Evolutionary conservation across 2,113 vertebrate species (phyloP).

Genomic region (Polypterus bichir): DNA sequence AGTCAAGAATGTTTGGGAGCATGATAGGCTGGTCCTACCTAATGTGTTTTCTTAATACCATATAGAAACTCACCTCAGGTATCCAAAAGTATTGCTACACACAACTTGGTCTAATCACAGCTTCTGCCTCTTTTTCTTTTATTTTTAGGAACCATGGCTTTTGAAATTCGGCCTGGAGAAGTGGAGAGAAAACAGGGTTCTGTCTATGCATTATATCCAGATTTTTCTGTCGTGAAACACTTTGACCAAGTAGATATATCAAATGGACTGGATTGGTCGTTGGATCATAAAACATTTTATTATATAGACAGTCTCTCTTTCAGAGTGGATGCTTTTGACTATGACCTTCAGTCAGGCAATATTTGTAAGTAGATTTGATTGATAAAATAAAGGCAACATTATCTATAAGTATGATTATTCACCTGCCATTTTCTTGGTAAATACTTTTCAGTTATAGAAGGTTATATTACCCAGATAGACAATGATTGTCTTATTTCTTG

Average conservation of each 20-base stretch:
- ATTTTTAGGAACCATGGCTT: constrained; percentile 62
- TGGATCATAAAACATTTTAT: constrained; percentile 72
- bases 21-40: no score
- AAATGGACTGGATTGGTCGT: constrained; percentile 87
- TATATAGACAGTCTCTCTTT: constrained; percentile 83
- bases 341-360: constrained; percentile 61
- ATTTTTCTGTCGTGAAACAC: constrained; percentile 57
- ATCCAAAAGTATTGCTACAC: neutral
- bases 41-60: no score
- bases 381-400: constrained; percentile 36
- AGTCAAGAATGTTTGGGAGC: no score
- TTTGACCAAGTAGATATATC: constrained; percentile 81
- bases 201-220: constrained; percentile 49
- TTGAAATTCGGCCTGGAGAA: constrained; percentile 53
- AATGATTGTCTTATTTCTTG: no score
- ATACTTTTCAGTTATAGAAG: no score
- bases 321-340: constrained; percentile 78
- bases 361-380: constrained; percentile 44
- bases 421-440: no score
- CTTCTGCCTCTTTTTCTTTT: constrained; percentile 4
- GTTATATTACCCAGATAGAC: no score
- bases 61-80: neutral
- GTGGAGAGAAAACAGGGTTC: constrained; percentile 61
- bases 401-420: constrained; percentile 25
- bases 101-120: neutral